Evolutionary conservation across 2,888 invertebrate genomes (phyloP).

Genomic region (Rapana venosa): DNA sequence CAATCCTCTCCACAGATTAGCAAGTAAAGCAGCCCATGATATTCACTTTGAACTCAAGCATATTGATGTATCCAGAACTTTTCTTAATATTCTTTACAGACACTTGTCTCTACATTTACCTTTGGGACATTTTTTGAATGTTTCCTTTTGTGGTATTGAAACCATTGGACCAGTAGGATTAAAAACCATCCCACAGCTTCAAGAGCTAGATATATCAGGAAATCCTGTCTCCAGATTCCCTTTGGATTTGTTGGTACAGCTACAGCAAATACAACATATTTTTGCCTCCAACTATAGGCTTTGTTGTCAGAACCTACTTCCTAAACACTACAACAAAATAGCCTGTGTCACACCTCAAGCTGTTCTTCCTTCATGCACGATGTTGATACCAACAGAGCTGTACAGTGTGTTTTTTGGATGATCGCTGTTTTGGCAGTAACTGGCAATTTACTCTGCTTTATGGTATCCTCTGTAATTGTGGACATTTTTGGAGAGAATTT

Average conservation of each 20-base stretch:
- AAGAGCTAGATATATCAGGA: background rate
- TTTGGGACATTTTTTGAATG: background rate
- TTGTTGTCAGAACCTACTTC: background rate
- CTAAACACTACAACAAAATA: background rate
- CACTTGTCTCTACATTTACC: background rate
- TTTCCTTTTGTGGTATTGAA: background rate
- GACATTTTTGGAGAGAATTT: background rate
- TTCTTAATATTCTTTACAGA: background rate
- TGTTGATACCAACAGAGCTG: background rate
- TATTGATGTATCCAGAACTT: background rate
- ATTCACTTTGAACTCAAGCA: background rate
- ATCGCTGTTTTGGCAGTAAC: background rate
- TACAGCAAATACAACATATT: background rate
- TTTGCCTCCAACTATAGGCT: background rate
- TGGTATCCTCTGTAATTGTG: background rate
- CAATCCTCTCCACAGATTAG: background rate
- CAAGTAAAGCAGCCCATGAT: no score
- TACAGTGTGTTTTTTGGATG: background rate
- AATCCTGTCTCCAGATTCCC: background rate
- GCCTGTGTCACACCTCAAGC: background rate
- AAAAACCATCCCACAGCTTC: background rate
- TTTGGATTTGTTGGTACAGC: background rate
- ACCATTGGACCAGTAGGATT: background rate
- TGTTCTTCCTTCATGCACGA: background rate
- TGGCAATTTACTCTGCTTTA: background rate